These are phyloP conservation scores for Platygyra sinensis DNA, from an alignment of 64 coral and sea anemone species.

Conservation along the genomic window DNA sequence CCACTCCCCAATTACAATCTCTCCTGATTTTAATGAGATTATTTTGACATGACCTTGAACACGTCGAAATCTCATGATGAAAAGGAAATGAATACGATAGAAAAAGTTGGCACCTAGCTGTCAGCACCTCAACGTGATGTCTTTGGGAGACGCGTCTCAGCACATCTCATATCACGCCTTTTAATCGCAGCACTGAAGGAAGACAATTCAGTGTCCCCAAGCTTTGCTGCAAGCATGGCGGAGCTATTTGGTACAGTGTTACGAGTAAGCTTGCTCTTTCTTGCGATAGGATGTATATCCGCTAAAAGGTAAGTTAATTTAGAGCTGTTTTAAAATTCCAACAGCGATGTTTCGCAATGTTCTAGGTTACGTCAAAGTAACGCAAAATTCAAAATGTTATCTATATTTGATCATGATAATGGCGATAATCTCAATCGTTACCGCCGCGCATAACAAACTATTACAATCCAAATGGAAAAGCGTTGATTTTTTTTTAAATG, in stretches of 20 bases:
- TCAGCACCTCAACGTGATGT: not conserved
- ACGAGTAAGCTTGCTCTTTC: not conserved
- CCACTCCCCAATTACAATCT: no score
- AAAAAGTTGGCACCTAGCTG: not conserved
- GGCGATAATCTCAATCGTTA: no score
- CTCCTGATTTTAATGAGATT: not conserved
- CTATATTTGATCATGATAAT: not conserved
- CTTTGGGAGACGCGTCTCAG: not conserved
- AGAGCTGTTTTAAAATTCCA: not conserved
- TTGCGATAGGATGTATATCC: not conserved
- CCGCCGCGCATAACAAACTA: no score
- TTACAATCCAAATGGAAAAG: no score
- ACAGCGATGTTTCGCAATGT: not conserved
- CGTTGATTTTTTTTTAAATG: no score
- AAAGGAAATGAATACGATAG: not conserved
- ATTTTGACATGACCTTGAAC: not conserved
- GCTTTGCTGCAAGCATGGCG: constrained; percentile 16
- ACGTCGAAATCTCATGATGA: not conserved
- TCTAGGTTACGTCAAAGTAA: not conserved
- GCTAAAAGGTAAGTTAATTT: constrained; percentile 11
- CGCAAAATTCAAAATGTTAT: not conserved
- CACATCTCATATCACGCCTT: not conserved
- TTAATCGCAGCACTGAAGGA: not conserved
- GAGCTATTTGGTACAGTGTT: not conserved
- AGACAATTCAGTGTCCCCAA: not conserved